Base-by-base conservation (phyloP, 2,797 vertebrate genomes). In the Argentina silus region DNA sequence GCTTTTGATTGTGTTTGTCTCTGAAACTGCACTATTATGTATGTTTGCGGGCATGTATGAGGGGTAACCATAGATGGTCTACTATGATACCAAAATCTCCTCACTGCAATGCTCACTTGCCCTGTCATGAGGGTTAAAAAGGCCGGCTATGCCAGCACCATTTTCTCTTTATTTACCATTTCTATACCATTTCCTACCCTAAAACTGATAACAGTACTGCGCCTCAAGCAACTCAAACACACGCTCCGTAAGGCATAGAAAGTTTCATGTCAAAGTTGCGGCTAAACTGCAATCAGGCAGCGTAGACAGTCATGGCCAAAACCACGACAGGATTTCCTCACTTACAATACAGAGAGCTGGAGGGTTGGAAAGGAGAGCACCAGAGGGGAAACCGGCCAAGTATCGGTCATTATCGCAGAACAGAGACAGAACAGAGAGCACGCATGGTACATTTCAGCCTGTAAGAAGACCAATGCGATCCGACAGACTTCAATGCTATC, bases 321-420 rank as follows among this genome's bases (percentile, higher is more conserved):
- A 90, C 85, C 90, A 84, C 86, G 80, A 86, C 80, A 88, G 90
- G 87, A 90, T 89, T 86, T 92, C 88, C 89, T 86, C 70, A 72
- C 67, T 85, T 88, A 82, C 77, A 77, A 79, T 87, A 85, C 85
- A 86, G 79, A 77, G 47, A 43, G 12, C 72, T 48, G 78, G 76
- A 75, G 80, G 83, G 72, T 73, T 90, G 85, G 86, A 85, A 36
- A 36, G 27, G 27, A 78, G 44, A 65, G 77, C 59, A 77, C 81
- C 75, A 70, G 78, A 78, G 27, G 67, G 47, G 51, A 66, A 27
- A 51, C 0, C 1, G 70, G 83, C 89, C 82, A 89, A 83, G 74
- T 59, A 72, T 64, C 55, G 53, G 77, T 83, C 83, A 78, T 74
- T 73, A 78, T 42, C 72, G 75, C 62, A 72, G 78, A 82, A 77